Conservation (phyloP, 2,113 vertebrate species). For the Eulacestoma nigropectus region DNA sequence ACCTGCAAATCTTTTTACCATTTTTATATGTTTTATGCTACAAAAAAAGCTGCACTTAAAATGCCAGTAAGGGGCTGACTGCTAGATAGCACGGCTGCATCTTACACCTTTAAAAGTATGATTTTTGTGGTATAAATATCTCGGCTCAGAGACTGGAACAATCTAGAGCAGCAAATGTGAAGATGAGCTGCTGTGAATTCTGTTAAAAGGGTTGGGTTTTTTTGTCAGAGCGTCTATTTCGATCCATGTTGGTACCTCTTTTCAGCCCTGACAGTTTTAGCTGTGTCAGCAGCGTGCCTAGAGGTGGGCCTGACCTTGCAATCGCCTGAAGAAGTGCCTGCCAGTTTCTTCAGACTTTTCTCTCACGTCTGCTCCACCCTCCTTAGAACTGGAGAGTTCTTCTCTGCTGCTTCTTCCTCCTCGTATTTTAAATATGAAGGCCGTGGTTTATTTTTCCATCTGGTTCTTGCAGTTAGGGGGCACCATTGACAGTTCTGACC, state of each 20-base stretch:
- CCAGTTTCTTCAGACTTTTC: conserved; percentile 49
- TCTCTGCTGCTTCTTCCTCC: neutral
- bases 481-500: conserved; percentile 15
- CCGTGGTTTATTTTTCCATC: conserved; percentile 27
- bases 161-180: conserved; percentile 26
- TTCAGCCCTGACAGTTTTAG: neutral
- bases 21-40: neutral
- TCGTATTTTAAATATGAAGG: conserved; percentile 20
- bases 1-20: neutral
- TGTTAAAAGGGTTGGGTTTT: neutral
- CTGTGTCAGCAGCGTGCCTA: conserved; percentile 49
- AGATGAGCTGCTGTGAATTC: neutral
- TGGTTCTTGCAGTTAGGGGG: conserved; percentile 44
- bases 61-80: neutral
- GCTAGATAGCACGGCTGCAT: neutral
- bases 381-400: neutral
- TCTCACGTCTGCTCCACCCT: conserved; percentile 33
- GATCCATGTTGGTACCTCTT: conserved; percentile 11
- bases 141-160: neutral
- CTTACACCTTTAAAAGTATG: neutral
- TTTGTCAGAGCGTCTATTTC: neutral
- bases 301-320: conserved; percentile 61
- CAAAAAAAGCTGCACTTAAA: conserved; percentile 8
- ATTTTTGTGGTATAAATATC: conserved; percentile 2
- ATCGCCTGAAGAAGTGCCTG: conserved; percentile 33